These are phyloP conservation scores for Myotis yumanensis DNA, from an alignment of 2,113 vertebrate species.

Conservation along the genomic window DNA sequence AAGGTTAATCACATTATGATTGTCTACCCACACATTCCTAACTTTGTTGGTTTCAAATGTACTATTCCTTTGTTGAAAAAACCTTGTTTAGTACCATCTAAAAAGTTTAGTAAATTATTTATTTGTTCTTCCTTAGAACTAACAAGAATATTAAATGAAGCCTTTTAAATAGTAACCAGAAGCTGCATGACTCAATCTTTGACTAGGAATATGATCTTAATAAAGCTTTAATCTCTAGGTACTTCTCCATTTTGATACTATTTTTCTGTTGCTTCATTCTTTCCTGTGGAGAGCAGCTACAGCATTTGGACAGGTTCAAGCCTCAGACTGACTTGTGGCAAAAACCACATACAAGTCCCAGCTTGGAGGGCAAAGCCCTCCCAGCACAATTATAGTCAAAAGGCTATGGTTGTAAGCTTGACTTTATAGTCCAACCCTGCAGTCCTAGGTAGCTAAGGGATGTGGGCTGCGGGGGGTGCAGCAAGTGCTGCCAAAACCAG, in stretches of 20 bases:
- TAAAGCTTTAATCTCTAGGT: neutral
- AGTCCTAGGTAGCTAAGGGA: too few species aligned
- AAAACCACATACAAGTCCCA: too few species aligned
- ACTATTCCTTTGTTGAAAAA: conserved; percentile 16
- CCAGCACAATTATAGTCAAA: too few species aligned
- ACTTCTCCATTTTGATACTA: neutral
- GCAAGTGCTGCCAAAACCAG: too few species aligned
- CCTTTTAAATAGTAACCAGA: neutral
- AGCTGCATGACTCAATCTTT: neutral
- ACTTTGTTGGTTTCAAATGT: neutral
- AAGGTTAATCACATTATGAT: neutral
- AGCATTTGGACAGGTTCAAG: too few species aligned
- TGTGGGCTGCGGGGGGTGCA: too few species aligned
- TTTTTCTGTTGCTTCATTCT: neutral
- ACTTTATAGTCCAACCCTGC: too few species aligned
- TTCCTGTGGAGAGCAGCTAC: too few species aligned
- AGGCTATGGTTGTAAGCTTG: too few species aligned
- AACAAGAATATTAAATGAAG: conserved; percentile 18
- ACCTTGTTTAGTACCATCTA: conserved; percentile 10
- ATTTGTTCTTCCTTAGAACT: conserved; percentile 12
- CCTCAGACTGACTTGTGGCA: too few species aligned
- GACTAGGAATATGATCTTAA: neutral
- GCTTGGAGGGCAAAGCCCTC: too few species aligned
- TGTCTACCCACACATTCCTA: neutral
- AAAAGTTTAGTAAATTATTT: conserved; percentile 28